Evolutionary conservation across 2,797 vertebrate genomes (phyloP).

Genomic region (Molossus molossus): DNA sequence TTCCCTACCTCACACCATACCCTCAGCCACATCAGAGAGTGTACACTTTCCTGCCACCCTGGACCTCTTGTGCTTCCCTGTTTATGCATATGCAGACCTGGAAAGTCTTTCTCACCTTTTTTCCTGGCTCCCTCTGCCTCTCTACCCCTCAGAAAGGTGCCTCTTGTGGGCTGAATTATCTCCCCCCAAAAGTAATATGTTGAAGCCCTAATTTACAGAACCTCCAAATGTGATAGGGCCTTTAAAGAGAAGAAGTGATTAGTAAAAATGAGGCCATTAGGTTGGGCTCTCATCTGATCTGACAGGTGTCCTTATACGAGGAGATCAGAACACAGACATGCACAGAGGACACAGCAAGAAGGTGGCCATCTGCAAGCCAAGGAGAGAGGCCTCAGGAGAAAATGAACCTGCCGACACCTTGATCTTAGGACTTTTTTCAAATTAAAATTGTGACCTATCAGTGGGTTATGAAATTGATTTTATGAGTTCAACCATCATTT

Average conservation of each 20-base stretch:
- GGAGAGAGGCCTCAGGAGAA: neutral
- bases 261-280: neutral
- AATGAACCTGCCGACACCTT: neutral
- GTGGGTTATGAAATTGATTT: neutral
- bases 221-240: neutral
- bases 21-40: neutral
- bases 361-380: neutral
- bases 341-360: neutral
- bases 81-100: conserved; percentile 90
- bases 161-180: neutral
- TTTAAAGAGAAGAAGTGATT: neutral
- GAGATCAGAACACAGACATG: neutral
- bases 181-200: neutral
- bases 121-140: neutral
- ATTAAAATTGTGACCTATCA: neutral
- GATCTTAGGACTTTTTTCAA: neutral
- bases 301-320: neutral
- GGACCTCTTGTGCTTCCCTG: conserved; percentile 84
- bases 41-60: neutral
- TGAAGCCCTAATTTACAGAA: neutral
- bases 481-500: neutral
- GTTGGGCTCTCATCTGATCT: neutral
- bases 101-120: neutral
- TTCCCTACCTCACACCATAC: neutral
- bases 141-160: neutral